These are phyloP conservation scores for Harpegnathos saltator DNA, from an alignment of 1,140 invertebrate species.

Conservation along the genomic window DNA sequence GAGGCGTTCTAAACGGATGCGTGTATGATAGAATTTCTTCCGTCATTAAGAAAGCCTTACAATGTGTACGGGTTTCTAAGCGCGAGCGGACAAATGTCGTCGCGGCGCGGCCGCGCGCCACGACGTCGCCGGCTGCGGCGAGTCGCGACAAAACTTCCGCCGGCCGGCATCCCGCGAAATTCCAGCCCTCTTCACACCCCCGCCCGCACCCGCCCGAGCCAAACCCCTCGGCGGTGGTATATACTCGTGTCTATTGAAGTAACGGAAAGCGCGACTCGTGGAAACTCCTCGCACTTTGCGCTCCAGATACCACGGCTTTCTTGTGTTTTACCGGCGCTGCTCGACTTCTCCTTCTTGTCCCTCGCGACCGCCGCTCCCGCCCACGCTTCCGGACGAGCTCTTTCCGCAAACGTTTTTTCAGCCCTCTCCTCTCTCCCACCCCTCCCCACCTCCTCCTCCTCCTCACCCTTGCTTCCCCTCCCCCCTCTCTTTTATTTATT, in stretches of 20 bases:
- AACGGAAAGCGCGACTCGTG: slow-evolving; percentile 77
- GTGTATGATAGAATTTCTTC: slow-evolving; percentile 85
- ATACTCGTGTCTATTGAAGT: slow-evolving; percentile 80
- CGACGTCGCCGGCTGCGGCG: neutral
- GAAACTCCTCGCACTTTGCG: slow-evolving; percentile 78
- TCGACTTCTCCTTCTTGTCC: slow-evolving; percentile 44
- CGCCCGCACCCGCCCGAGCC: neutral
- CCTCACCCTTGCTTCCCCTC: neutral
- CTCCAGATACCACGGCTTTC: slow-evolving; percentile 77
- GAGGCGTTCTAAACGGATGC: slow-evolving; percentile 83
- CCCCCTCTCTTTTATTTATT: slow-evolving; percentile 46
- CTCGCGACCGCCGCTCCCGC: slow-evolving; percentile 35
- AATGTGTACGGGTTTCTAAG: slow-evolving; percentile 83
- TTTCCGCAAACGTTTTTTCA: neutral
- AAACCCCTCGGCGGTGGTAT: slow-evolving; percentile 50
- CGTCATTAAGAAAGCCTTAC: slow-evolving; percentile 85
- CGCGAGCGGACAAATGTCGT: slow-evolving; percentile 71
- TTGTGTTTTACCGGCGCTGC: slow-evolving; percentile 67
- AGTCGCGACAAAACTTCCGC: slow-evolving; percentile 67
- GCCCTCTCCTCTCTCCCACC: neutral
- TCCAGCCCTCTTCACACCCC: slow-evolving; percentile 40
- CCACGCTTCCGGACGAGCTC: slow-evolving; percentile 34
- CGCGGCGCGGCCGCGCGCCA: slow-evolving; percentile 4
- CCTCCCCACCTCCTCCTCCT: slow-evolving; percentile 16
- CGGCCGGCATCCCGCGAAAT: slow-evolving; percentile 58